phyloP scores from a whole-genome alignment of 2,888 invertebrate genomes.

The Hirtodrosophila duncani region DNA sequence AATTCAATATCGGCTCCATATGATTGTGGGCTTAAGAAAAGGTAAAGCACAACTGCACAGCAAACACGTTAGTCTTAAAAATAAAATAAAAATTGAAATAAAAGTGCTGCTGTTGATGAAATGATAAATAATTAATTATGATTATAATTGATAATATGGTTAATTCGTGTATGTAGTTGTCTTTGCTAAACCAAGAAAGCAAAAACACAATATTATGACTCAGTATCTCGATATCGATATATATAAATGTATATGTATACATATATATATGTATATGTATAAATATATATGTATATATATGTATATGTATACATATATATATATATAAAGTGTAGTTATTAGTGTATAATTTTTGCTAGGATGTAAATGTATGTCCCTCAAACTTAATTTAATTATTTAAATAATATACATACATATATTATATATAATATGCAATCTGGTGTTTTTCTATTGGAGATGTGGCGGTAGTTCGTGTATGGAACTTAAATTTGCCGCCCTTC shows the following conservation, averaged over 20 bases:
- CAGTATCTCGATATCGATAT: conserved; percentile 67
- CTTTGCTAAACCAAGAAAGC: conserved; percentile 44
- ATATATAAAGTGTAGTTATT: conserved; percentile 65
- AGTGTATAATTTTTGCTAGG: conserved; percentile 73
- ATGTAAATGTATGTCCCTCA: conserved; percentile 74
- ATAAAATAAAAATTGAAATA: conserved; percentile 3
- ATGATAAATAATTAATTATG: neutral
- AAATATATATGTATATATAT: too few relatives aligned
- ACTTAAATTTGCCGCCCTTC: too few relatives aligned
- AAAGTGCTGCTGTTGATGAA: conserved; percentile 35
- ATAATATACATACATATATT: conserved; percentile 66
- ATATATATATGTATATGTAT: too few relatives aligned
- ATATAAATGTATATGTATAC: too few relatives aligned
- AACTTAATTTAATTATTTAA: conserved; percentile 72
- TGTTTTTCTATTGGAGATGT: too few relatives aligned
- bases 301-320: conserved; percentile 12
- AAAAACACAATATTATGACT: conserved; percentile 40
- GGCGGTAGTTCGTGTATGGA: too few relatives aligned
- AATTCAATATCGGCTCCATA: too few relatives aligned
- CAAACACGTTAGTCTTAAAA: neutral
- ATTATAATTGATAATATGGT: too few relatives aligned
- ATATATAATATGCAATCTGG: conserved; percentile 40
- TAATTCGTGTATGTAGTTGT: conserved; percentile 69
- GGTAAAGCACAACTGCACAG: too few relatives aligned
- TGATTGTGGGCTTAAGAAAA: too few relatives aligned